phyloP scores from a whole-genome alignment of 2,113 vertebrate genomes.

The Alces alces region DNA sequence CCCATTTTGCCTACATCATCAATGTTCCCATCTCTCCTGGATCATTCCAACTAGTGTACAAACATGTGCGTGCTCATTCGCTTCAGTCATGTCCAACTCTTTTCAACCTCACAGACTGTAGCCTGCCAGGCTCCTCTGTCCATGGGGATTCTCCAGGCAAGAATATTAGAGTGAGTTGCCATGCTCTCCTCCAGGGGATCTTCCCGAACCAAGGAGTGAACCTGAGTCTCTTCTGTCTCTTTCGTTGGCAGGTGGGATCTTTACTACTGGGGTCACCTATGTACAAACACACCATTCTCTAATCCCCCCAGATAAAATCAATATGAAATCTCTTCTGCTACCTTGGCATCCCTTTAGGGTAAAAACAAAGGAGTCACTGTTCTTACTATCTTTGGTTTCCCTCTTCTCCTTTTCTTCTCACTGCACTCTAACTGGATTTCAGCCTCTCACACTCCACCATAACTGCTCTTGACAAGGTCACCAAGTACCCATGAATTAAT shows the following conservation, averaged over 20 bases:
- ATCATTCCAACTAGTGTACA: neutral
- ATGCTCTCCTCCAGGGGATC: neutral
- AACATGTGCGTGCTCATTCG: accelerated
- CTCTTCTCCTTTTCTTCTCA: neutral
- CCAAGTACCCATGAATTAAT: neutral
- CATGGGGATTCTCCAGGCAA: neutral
- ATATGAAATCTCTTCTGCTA: neutral
- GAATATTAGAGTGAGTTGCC: neutral
- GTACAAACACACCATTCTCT: neutral
- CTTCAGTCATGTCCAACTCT: neutral
- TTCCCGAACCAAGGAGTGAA: neutral
- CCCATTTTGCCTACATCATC: neutral
- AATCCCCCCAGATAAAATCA: neutral
- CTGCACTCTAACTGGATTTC: neutral
- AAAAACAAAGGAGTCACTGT: neutral
- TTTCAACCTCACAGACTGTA: neutral
- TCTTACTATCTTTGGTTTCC: neutral
- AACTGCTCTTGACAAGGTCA: neutral
- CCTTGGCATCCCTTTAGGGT: neutral
- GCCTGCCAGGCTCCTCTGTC: neutral
- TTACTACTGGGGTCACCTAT: neutral
- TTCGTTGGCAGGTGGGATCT: neutral
- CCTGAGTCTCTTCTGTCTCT: neutral
- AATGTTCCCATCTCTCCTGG: neutral
- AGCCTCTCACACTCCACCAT: accelerated